phyloP scores from a whole-genome alignment of 2,797 vertebrate genomes.

The Cyprinodon diabolis region DNA sequence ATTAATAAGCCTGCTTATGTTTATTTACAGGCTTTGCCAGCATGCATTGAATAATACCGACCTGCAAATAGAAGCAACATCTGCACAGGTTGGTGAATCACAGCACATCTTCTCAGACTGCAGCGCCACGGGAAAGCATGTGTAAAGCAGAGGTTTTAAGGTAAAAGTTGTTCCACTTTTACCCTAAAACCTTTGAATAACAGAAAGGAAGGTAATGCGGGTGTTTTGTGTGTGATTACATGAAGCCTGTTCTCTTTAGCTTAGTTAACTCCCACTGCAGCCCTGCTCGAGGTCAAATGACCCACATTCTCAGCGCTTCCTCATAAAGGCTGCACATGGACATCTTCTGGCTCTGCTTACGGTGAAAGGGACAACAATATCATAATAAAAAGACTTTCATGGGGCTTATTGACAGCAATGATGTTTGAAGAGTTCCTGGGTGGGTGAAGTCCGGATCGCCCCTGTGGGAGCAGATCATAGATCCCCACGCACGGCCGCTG shows the following conservation, averaged over 20 bases:
- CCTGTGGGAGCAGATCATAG: slow-evolving; percentile 36
- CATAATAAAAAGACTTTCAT: slow-evolving; percentile 7
- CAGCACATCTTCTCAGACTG: background rate
- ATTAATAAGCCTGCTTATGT: slow-evolving; percentile 27
- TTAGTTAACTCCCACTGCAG: slow-evolving; percentile 4
- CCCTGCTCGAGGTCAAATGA: slow-evolving; percentile 24
- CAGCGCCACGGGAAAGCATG: background rate
- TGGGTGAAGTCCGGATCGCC: slow-evolving; percentile 44
- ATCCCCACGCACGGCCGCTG: slow-evolving; percentile 26
- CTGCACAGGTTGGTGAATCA: slow-evolving; percentile 9
- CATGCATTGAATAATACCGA: slow-evolving; percentile 10
- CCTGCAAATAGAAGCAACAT: slow-evolving; percentile 24
- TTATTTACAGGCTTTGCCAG: slow-evolving; percentile 23
- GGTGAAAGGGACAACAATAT: background rate
- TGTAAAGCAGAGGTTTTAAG: background rate
- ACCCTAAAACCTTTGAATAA: background rate
- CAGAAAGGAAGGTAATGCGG: background rate
- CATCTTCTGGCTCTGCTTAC: background rate
- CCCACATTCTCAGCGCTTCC: slow-evolving; percentile 14
- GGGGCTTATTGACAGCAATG: slow-evolving; percentile 42
- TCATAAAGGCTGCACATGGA: slow-evolving; percentile 7
- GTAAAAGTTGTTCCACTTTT: background rate
- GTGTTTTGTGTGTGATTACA: slow-evolving; percentile 9
- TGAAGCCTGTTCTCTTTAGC: slow-evolving; percentile 2
- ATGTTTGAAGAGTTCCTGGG: slow-evolving; percentile 35